phyloP scores from a whole-genome alignment of 2,797 vertebrate genomes.

The Champsocephalus esox region DNA sequence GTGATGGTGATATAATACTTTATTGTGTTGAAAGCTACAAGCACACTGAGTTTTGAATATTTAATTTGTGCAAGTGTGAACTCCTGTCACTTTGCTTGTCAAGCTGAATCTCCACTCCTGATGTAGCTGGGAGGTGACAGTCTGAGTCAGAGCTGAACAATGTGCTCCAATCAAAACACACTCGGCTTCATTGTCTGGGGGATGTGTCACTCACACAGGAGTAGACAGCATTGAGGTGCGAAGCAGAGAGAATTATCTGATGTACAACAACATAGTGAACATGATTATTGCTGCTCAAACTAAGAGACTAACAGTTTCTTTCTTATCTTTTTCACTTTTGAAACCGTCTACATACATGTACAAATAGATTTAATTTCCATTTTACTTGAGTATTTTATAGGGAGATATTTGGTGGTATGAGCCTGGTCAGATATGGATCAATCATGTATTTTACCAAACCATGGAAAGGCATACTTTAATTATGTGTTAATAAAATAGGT shows the following conservation, averaged over 20 bases:
- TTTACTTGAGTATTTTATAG: background rate
- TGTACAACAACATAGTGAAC: constrained; percentile 34
- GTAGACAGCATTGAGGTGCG: constrained; percentile 38
- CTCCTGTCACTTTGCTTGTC: constrained; percentile 47
- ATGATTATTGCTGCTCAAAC: constrained; percentile 16
- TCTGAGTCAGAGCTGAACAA: constrained; percentile 54
- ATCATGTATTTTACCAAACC: background rate
- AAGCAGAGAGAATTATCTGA: constrained; percentile 46
- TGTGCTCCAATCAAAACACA: constrained; percentile 48
- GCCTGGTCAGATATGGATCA: background rate
- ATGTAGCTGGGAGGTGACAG: constrained; percentile 54
- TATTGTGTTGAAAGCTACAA: constrained; percentile 39
- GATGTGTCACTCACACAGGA: constrained; percentile 55
- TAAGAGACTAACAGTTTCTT: background rate
- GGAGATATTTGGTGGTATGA: constrained; percentile 5
- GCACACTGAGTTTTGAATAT: constrained; percentile 40
- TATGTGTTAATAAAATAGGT: background rate
- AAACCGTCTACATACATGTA: background rate
- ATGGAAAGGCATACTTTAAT: background rate
- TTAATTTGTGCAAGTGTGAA: constrained; percentile 48
- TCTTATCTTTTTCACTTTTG: constrained; percentile 10
- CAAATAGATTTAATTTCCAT: too few species aligned
- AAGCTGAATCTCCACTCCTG: constrained; percentile 42
- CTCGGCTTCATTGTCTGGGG: constrained; percentile 56
- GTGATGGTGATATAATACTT: constrained; percentile 26